phyloP scores from a whole-genome alignment of 2,113 vertebrate genomes.

The Malurus alboscapulatus region DNA sequence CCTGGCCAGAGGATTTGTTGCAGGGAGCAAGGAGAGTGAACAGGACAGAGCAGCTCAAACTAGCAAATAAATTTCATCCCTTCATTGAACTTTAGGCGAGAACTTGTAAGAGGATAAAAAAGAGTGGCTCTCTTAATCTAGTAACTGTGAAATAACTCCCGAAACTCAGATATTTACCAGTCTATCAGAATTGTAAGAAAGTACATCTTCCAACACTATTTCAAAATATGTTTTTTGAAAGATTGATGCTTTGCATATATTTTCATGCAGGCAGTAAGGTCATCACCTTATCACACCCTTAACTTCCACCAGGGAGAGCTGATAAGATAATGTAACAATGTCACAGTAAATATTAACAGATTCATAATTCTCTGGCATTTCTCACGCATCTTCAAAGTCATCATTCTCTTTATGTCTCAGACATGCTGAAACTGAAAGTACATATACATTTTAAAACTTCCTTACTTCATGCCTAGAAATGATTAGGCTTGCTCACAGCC shows the following conservation, averaged over 20 bases:
- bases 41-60: neutral
- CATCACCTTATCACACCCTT: neutral
- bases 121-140: neutral
- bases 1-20: slow-evolving; percentile 14
- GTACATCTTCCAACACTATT: neutral
- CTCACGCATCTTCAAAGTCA: neutral
- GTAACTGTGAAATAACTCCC: neutral
- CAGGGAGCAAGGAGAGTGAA: neutral
- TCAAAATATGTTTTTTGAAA: neutral
- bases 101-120: neutral
- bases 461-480: neutral
- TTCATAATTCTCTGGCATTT: neutral
- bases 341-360: neutral
- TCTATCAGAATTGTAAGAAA: neutral
- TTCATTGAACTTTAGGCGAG: neutral
- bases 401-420: neutral
- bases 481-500: neutral
- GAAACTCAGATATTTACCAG: neutral
- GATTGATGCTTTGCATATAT: neutral
- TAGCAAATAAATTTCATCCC: neutral
- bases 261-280: neutral
- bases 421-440: neutral
- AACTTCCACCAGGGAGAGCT: neutral
- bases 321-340: neutral
- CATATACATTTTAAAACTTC: neutral